Conservation (phyloP, 1,140 invertebrate genomes). For the Leptopilina clavipes region DNA sequence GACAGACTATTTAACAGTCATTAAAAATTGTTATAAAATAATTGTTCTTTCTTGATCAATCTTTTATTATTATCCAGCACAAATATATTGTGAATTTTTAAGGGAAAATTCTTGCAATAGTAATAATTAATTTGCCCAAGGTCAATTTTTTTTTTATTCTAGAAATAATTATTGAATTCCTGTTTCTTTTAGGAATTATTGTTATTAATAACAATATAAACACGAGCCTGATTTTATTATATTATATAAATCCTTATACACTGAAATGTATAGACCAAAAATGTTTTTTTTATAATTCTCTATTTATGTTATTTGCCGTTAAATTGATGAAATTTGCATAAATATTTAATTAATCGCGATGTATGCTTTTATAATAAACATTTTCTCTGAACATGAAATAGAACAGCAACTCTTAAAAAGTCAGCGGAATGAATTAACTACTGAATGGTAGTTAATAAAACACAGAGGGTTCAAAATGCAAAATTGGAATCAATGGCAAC, state of each 20-base stretch:
- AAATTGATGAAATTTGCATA: neutral
- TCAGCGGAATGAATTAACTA: conserved; percentile 61
- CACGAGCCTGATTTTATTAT: neutral
- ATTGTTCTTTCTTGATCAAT: no score
- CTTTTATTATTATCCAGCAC: no score
- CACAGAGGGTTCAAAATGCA: conserved; percentile 68
- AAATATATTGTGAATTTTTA: no score
- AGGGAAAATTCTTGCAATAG: no score
- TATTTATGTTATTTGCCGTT: neutral
- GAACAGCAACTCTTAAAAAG: conserved; percentile 65
- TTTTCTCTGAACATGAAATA: conserved; percentile 68
- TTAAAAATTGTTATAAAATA: neutral
- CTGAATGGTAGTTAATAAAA: conserved; percentile 45
- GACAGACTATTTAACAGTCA: neutral
- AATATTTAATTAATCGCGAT: neutral
- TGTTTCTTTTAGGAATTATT: no score
- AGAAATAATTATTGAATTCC: no score
- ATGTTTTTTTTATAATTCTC: neutral
- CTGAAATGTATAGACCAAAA: neutral
- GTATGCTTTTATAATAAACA: conserved; percentile 52
- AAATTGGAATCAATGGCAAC: conserved; percentile 74
- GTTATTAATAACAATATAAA: neutral
- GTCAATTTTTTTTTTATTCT: no score
- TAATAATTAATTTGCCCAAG: no score
- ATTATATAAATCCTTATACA: neutral